Evolutionary conservation across 2,113 vertebrate species (phyloP).

Genomic region (Ondatra zibethicus): DNA sequence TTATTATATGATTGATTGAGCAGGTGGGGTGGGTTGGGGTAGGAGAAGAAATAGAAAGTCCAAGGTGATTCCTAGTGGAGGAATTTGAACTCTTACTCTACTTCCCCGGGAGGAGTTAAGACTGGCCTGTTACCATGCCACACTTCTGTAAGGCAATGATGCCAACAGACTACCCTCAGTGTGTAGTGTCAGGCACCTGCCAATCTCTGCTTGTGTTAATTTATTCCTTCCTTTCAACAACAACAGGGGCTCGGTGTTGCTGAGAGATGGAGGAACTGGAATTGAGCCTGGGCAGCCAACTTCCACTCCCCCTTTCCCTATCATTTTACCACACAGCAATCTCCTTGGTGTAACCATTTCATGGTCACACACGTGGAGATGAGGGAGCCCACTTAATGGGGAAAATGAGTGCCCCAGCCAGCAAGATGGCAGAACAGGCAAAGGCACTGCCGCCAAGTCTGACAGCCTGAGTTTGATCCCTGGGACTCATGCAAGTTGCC

Average conservation of each 20-base stretch:
- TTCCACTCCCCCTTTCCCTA: background rate
- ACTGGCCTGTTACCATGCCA: background rate
- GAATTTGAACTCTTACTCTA: background rate
- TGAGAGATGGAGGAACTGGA: background rate
- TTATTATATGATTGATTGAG: background rate
- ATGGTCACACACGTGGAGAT: background rate
- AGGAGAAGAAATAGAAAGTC: background rate
- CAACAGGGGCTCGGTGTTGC: background rate
- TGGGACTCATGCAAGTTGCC: background rate
- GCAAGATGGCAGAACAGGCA: too few relatives aligned
- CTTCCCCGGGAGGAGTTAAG: background rate
- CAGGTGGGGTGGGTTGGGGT: background rate
- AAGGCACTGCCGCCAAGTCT: background rate
- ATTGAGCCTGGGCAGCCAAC: background rate
- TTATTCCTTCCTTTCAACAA: conserved; percentile 14
- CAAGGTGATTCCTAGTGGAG: background rate
- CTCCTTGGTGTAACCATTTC: background rate
- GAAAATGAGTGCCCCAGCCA: background rate
- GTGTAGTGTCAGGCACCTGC: background rate
- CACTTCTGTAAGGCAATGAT: background rate
- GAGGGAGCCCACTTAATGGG: background rate
- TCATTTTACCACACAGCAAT: background rate
- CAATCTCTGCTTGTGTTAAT: background rate
- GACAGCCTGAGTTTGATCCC: background rate
- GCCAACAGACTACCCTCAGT: background rate